Evolutionary conservation across 2,113 vertebrate species (phyloP), one percentile per base, ranked within the genome.

Genomic region (Tetrax tetrax): DNA sequence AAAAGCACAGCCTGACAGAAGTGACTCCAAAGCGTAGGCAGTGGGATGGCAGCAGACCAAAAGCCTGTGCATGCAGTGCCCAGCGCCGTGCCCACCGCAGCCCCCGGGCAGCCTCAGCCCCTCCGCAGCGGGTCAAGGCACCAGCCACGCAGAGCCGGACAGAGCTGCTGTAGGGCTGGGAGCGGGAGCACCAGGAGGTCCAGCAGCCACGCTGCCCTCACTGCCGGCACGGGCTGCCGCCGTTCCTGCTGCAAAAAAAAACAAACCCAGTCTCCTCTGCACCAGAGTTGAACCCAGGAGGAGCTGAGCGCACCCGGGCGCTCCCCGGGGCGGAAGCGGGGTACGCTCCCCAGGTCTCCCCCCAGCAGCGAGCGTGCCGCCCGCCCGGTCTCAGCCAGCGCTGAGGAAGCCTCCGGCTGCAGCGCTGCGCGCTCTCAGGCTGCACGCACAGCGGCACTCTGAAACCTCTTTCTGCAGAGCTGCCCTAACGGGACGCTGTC

Each of bases 221-320:
- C 25, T 0, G 0, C 38, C 1, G 0, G 54, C 48, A 41, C 4
- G 1, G 33, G 35, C 41, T 81, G 69, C 20, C 37, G 51, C 4
- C 0, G 2, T 17, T 25, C 24, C 50, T 41, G 50, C 84, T 69
- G 68, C 33, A n/a, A 31, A 80, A 43, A 10, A 43, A 43, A 43
- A 41, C 12, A 11, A 25, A 1, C 4, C 43, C 10, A 0, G 13
- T 56, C 25, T 41, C 29, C 38, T 1, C 27, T 56, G 21, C 35
- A 38, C 33, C 41, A 7, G 23, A 27, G n/a, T 7, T n/a, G 16
- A 38, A 53, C 1, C 2, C 51, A 59, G 43, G 21, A 69, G 23
- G 47, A 92, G 63, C 59, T 66, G 54, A 1, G 3, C 21, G 43
- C 29, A 48, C n/a, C 21, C 5, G 41, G 37, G 20, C 27, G 37